phyloP scores from a whole-genome alignment of 37 sponge, comb jelly and placozoan species.

The Eunapius fragilis region DNA sequence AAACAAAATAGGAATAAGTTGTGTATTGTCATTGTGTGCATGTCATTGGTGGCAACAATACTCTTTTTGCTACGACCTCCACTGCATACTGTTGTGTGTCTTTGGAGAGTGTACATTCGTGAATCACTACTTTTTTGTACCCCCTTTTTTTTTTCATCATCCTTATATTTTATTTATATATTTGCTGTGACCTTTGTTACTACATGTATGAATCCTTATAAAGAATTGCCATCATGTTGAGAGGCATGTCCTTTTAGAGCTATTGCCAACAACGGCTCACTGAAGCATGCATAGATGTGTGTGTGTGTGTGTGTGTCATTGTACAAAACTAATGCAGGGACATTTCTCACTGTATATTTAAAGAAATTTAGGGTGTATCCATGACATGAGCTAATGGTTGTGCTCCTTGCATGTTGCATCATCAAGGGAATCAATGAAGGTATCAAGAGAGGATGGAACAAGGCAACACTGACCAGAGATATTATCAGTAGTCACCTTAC shows the following conservation, averaged over 20 bases:
- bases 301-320: background rate
- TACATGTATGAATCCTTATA: background rate
- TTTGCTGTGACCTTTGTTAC: background rate
- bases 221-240: background rate
- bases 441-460: background rate
- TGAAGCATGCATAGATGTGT: background rate
- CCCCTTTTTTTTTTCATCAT: background rate
- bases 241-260: too few species aligned
- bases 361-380: too few species aligned
- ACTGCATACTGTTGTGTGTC: too few species aligned
- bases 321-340: background rate
- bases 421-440: background rate
- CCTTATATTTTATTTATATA: background rate
- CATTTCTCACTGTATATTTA: too few species aligned
- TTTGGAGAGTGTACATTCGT: too few species aligned
- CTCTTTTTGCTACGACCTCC: too few species aligned
- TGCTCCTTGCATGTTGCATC: background rate
- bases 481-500: too few species aligned
- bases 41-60: too few species aligned
- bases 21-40: too few species aligned
- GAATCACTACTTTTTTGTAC: background rate
- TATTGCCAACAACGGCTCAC: background rate
- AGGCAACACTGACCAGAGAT: background rate
- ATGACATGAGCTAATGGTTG: too few species aligned
- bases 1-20: too few species aligned